Base-by-base conservation (phyloP, 1,140 invertebrate genomes). In the Wiebesia pumilae region DNA sequence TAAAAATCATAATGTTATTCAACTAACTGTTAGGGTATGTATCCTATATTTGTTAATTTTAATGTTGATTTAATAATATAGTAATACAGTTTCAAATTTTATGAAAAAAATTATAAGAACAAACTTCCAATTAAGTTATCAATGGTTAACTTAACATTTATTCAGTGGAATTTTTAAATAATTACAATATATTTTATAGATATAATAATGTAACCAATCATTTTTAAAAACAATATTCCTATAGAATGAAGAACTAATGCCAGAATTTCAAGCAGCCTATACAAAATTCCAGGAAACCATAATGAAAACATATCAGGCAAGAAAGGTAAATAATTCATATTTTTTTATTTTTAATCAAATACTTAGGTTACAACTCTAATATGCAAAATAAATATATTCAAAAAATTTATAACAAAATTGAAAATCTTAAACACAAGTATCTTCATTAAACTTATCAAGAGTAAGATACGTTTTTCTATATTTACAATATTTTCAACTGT, bases 381-480 rank as follows among this genome's bases (percentile, higher is more conserved):
- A 54, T 82, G 84, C 54, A 84, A 87, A 89, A 87, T 89, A 84
- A 91, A 91, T 92, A 91, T 91, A 91, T 90, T 92, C 85, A 88
- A 87, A 82, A 89, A 84, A 87, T 86, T 88, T 87, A 83, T 89
- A 90, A 89, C 30, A 89, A 85, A 85, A 87, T 87, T 88, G 86
- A 82, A 86, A 85, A 79, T 58, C n/a, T 69, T 47, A 65, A 80
- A 77, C 10, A 71, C 43, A 79, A 83, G 79, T 40, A 86, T 33
- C 3, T 71, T 62, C 30, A 30, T 71, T 81, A 35, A 78, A 40
- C 21, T 78, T 78, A n/a, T 69, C 21, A 35, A 82, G 27, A 81
- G 71, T 77, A 79, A n/a, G 67, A 43, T 16, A 67, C 27, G 38
- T 71, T 58, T 86, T 33, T 86, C 51, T 19, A 14, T 77, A 81